Evolutionary conservation across 2,797 vertebrate species (phyloP).

Genomic region (Loris lydekkerianus): DNA sequence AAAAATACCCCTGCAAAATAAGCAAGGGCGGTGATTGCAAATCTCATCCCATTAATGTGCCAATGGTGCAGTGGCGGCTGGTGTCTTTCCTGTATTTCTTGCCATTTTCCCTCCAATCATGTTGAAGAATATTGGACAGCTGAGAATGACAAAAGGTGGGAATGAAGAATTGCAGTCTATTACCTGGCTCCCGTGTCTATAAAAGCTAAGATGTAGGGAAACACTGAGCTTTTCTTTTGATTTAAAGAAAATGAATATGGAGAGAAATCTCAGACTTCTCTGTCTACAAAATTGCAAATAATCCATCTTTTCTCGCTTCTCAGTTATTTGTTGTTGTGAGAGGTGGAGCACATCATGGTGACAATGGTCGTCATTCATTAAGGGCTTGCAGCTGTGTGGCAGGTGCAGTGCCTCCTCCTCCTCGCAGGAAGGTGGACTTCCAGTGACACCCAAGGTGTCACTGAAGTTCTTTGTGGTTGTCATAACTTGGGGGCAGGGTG

Average conservation of each 20-base stretch:
- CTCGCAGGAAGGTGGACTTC: neutral
- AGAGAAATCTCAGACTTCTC: neutral
- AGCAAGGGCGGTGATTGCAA: neutral
- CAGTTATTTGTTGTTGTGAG: neutral
- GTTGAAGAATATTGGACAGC: neutral
- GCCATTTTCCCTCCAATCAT: neutral
- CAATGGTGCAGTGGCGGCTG: accelerated
- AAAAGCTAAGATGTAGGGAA: neutral
- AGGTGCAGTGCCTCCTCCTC: neutral
- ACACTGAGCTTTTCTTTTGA: neutral
- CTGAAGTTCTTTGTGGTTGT: neutral
- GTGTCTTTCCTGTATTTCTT: neutral
- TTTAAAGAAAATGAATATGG: neutral
- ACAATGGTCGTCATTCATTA: neutral
- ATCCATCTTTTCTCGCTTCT: neutral
- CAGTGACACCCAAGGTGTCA: neutral
- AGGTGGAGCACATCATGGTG: neutral
- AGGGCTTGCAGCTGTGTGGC: neutral
- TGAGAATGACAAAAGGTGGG: neutral
- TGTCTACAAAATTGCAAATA: neutral
- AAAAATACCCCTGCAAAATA: neutral
- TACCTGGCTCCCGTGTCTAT: neutral
- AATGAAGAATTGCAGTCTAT: neutral
- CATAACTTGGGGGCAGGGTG: neutral
- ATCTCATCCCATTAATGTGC: neutral